Base-by-base conservation (phyloP, 2,113 vertebrate species). In the Irena cyanogastra region DNA sequence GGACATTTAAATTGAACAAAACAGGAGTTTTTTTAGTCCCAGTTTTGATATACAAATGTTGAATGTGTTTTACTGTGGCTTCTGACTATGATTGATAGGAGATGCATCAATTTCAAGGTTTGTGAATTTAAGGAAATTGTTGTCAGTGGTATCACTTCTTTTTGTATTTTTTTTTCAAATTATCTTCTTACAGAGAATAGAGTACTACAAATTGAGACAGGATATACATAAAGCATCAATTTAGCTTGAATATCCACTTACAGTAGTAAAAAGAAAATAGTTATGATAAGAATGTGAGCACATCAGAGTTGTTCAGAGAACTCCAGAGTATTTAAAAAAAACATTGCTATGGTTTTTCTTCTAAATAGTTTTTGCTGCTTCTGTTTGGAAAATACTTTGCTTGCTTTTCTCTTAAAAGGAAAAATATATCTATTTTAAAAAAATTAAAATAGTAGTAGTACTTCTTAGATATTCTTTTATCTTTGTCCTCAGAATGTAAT, bases 111-210 rank as follows among this genome's bases (percentile, higher is more conserved):
- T 97, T 98, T 98, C 97, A 97, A 97, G 97, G 97, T 97, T 96
- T 97, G 97, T 94, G 97, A 97, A 97, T 98, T 96, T 97, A 97
- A 97, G 95, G 95, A 97, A 97, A 97, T 97, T 97, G 92, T 98
- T 97, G 94, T 97, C 94, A 96, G 92, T 96, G 88, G 90, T 96
- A 97, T 97, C 16, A 1, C 86, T 96, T 56, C 91, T 95, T 96
- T 97, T 93, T 87, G 79, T 78, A 16, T 66, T 79, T 88, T 88
- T 94, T 94, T 95, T 94, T 89, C 87, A 97, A 97, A 96, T 95
- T 95, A 96, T 95, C 94, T 97, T 76, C 81, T 98, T 96, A 97
- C 86, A 93, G 87, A 82, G 96, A 97, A 94, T 50, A 97, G 93
- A 80, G 57, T 95, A 61, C 90, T 95, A 87, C 95, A 97, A 95